phyloP scores from a whole-genome alignment of 2,888 invertebrate species.

The Zelleria hepariella region DNA sequence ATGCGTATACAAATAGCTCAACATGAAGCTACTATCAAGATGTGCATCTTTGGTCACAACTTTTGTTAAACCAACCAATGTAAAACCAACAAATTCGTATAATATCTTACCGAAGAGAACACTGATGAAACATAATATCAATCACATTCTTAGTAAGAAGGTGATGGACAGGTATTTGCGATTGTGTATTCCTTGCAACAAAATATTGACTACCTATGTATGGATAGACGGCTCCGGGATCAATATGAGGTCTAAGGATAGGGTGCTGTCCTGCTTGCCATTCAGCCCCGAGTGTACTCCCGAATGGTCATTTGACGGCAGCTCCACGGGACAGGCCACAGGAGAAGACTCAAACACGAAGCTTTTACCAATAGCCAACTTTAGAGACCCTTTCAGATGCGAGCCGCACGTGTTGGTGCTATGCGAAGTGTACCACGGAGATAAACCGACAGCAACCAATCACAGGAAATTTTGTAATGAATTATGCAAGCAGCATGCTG shows the following conservation, averaged over 20 bases:
- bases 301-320: slow-evolving; percentile 93
- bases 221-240: slow-evolving; percentile 88
- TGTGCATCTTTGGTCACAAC: background rate
- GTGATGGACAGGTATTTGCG: slow-evolving; percentile 67
- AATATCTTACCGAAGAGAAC: slow-evolving; percentile 31
- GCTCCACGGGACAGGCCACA: slow-evolving; percentile 88
- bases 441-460: slow-evolving; percentile 81
- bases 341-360: slow-evolving; percentile 90
- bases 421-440: slow-evolving; percentile 83
- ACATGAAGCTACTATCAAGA: background rate
- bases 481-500: slow-evolving; percentile 77
- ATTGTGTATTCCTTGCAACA: slow-evolving; percentile 72
- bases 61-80: background rate
- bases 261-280: slow-evolving; percentile 77
- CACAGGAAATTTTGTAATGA: slow-evolving; percentile 79
- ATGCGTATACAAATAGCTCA: background rate
- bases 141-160: slow-evolving; percentile 59
- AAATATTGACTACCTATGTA: slow-evolving; percentile 77
- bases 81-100: too few relatives aligned
- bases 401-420: slow-evolving; percentile 91
- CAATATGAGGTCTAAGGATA: slow-evolving; percentile 77
- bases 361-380: slow-evolving; percentile 88
- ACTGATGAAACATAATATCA: slow-evolving; percentile 50
- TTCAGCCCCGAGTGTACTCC: slow-evolving; percentile 72
- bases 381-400: slow-evolving; percentile 89